A percentile compares a stretch with the other conserved stretches of the same genome.
Conservation (phyloP, 2,113 vertebrate genomes). For the Corythaeola cristata region DNA sequence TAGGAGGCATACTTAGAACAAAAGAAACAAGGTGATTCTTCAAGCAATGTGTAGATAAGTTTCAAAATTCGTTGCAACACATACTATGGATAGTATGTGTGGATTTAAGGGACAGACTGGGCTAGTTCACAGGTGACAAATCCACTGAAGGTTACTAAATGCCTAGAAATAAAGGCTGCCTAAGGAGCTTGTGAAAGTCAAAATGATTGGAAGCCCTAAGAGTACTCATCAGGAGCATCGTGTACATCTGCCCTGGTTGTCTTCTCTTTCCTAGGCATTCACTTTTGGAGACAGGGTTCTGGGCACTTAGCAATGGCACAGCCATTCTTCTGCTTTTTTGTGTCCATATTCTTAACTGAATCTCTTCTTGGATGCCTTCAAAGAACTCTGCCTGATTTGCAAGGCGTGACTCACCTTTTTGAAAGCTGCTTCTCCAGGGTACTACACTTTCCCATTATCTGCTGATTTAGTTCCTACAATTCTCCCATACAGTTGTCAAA, state of each 20-base stretch:
- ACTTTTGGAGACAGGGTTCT: background rate
- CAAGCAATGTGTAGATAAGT: background rate
- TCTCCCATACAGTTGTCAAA: background rate
- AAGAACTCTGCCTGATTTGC: background rate
- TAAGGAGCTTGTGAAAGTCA: background rate
- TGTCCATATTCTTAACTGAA: background rate
- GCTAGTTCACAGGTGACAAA: background rate
- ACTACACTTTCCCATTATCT: background rate
- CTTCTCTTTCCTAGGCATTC: background rate
- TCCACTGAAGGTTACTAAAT: background rate
- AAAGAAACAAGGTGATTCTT: background rate
- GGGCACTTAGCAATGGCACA: background rate
- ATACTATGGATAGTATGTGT: background rate
- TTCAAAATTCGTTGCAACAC: background rate
- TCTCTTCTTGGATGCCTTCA: background rate
- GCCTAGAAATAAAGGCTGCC: background rate
- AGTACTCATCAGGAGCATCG: background rate
- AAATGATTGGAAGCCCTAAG: background rate
- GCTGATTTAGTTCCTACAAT: background rate
- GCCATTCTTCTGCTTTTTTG: background rate
- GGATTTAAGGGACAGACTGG: background rate
- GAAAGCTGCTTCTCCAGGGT: background rate
- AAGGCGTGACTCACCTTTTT: background rate
- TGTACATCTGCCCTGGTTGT: background rate
- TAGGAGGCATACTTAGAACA: background rate